Conservation (phyloP, 1,140 invertebrate genomes). For the Drosophila varians region DNA sequence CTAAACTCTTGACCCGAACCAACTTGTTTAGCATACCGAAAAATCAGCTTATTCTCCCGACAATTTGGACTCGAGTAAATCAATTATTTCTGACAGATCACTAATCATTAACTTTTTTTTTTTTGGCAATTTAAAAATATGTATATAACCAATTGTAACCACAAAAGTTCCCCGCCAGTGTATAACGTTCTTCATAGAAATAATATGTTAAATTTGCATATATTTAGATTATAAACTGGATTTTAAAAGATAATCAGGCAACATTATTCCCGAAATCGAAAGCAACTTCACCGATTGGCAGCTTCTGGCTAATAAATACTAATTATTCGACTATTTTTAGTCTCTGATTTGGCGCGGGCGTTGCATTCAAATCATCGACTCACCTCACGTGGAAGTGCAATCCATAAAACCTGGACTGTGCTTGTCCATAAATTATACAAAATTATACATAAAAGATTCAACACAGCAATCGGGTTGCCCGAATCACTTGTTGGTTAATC, state of each 20-base stretch:
- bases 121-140: neutral
- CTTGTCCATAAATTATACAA: neutral
- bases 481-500: slow-evolving; percentile 6
- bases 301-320: neutral
- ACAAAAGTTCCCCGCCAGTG: neutral
- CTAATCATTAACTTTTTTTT: slow-evolving; percentile 2
- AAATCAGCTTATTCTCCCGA: neutral
- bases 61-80: slow-evolving; percentile 7
- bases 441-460: neutral
- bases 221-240: neutral
- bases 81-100: slow-evolving; percentile 13
- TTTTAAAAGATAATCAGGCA: neutral
- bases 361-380: slow-evolving; percentile 8
- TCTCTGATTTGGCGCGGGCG: neutral
- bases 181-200: neutral
- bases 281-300: neutral
- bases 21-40: slow-evolving; percentile 11
- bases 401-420: neutral
- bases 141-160: neutral
- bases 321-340: neutral
- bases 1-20: slow-evolving; percentile 20
- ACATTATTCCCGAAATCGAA: neutral
- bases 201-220: slow-evolving; percentile 4
- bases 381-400: slow-evolving; percentile 3
- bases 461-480: neutral